These are phyloP conservation scores for Pseudochirops cupreus DNA, from an alignment of 2,797 vertebrate species.

Conservation along the genomic window DNA sequence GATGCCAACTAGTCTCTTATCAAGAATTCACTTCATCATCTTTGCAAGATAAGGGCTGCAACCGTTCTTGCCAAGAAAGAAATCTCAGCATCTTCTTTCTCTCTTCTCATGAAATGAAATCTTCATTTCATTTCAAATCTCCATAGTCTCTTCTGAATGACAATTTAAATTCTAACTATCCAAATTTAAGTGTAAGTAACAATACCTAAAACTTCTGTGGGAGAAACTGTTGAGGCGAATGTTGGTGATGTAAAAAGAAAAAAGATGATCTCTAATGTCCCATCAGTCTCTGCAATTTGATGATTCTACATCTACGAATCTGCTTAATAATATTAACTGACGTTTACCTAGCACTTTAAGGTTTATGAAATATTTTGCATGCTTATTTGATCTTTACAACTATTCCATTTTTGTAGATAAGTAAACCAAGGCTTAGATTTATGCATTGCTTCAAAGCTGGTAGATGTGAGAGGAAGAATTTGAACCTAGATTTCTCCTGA, in stretches of 20 bases:
- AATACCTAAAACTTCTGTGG: neutral
- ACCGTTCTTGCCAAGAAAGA: neutral
- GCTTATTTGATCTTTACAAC: neutral
- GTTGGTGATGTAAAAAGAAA: neutral
- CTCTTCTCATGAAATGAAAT: neutral
- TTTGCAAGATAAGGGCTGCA: neutral
- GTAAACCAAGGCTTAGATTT: neutral
- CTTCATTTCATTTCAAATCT: neutral
- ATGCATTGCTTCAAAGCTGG: neutral
- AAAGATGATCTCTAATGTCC: neutral
- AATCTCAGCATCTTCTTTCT: neutral
- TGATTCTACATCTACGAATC: neutral
- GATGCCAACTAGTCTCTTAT: neutral
- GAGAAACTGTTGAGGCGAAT: neutral
- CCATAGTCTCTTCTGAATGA: neutral
- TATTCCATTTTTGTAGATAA: neutral
- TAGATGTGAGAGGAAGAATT: neutral
- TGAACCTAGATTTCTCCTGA: neutral
- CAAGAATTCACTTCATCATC: neutral
- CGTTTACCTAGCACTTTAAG: too few relatives aligned
- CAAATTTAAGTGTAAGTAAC: neutral
- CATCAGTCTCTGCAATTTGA: neutral
- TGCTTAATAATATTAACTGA: neutral
- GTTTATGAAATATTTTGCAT: neutral
- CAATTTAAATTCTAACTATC: neutral